Evolutionary conservation across 2,113 vertebrate species (phyloP).

Genomic region (Rhynchopsitta pachyrhyncha): DNA sequence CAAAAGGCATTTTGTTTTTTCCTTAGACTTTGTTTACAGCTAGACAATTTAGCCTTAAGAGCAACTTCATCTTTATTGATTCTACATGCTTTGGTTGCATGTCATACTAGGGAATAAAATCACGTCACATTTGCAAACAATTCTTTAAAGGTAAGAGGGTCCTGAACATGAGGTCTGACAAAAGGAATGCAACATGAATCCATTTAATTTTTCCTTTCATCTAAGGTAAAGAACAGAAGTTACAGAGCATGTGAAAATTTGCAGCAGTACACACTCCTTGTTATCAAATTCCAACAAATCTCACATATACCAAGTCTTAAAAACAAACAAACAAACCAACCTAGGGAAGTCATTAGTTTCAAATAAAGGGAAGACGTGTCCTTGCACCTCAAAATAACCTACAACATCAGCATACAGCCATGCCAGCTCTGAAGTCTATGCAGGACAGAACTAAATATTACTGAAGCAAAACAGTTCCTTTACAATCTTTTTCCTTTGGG

Average conservation of each 20-base stretch:
- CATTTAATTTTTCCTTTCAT: background rate
- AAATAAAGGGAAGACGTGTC: background rate
- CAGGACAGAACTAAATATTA: background rate
- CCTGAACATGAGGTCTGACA: background rate
- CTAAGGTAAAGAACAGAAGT: background rate
- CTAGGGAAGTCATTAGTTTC: background rate
- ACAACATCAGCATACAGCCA: background rate
- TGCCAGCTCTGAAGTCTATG: background rate
- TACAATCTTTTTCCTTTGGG: background rate
- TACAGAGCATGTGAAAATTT: background rate
- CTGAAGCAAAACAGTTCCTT: background rate
- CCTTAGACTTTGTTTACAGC: background rate
- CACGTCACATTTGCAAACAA: background rate
- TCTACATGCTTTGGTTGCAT: background rate
- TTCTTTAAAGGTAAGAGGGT: background rate
- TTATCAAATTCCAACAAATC: background rate
- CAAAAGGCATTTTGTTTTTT: background rate
- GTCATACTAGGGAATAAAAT: background rate
- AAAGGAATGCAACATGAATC: background rate
- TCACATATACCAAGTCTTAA: rapidly evolving
- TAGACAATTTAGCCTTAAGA: background rate
- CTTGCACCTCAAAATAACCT: background rate
- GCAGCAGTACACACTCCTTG: background rate
- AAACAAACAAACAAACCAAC: background rate
- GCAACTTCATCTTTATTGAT: background rate